These are phyloP conservation scores for Melanotaenia pygmaea DNA, from an alignment of 2,797 vertebrate genomes.

Conservation along the genomic window DNA sequence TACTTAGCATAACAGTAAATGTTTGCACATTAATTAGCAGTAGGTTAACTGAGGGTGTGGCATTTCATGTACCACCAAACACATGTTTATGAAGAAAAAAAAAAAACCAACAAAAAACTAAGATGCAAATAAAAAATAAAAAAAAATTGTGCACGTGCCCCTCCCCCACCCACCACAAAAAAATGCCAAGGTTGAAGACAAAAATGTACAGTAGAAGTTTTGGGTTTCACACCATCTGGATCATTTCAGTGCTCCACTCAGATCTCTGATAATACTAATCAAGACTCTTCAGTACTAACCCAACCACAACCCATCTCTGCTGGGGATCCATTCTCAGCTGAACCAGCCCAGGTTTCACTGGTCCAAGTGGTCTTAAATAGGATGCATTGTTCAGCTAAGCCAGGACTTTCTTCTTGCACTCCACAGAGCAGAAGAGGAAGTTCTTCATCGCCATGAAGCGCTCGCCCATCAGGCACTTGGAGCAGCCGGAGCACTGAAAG, in stretches of 20 bases:
- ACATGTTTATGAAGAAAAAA: slow-evolving; percentile 8
- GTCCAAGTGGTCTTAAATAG: slow-evolving; percentile 14
- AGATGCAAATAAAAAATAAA: slow-evolving; percentile 7
- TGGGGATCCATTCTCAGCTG: slow-evolving; percentile 3
- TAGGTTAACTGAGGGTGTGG: neutral
- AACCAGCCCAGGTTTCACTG: slow-evolving; percentile 28
- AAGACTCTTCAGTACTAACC: slow-evolving; percentile 12
- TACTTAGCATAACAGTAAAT: slow-evolving; percentile 5
- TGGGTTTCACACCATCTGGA: neutral
- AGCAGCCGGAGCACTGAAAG: slow-evolving; percentile 93
- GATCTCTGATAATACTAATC: neutral
- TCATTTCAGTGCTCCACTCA: neutral
- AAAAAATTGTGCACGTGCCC: slow-evolving; percentile 11
- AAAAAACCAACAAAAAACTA: neutral
- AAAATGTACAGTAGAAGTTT: neutral
- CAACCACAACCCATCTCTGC: slow-evolving; percentile 6
- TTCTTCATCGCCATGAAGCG: slow-evolving; percentile 93
- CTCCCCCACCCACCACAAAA: neutral
- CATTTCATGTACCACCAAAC: neutral
- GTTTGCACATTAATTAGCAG: neutral
- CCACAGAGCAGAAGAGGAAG: slow-evolving; percentile 93
- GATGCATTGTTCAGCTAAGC: slow-evolving; percentile 40
- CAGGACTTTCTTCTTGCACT: slow-evolving; percentile 92
- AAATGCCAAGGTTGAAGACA: slow-evolving; percentile 13
- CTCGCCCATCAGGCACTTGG: slow-evolving; percentile 91